Conservation (phyloP, 37 sponge, comb jelly and placozoan genomes). For the Axinella damicornis region DNA sequence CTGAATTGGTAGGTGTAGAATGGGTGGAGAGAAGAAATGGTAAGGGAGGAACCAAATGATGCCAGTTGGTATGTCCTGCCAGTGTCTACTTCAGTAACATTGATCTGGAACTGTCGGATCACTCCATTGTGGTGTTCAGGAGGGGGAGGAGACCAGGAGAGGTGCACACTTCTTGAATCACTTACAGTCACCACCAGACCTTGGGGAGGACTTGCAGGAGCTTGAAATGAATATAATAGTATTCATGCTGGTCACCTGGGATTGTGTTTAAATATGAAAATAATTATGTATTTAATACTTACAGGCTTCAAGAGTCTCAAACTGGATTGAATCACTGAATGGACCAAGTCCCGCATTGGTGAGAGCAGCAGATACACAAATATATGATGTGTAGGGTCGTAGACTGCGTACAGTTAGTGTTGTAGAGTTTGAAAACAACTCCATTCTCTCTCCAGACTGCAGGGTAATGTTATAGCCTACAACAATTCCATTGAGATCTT, state of each 20-base stretch:
- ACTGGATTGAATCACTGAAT: neutral
- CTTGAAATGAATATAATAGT: neutral
- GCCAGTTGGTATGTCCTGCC: neutral
- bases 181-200: too few species aligned
- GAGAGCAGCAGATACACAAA: constrained; percentile 6
- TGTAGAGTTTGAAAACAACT: neutral
- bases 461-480: neutral
- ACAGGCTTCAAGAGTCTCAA: too few species aligned
- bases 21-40: neutral
- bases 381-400: neutral
- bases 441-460: neutral
- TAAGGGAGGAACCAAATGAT: neutral
- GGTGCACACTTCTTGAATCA: neutral
- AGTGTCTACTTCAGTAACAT: neutral
- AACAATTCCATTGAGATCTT: constrained; percentile 47
- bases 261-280: too few species aligned
- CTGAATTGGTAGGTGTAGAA: neutral
- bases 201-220: too few species aligned
- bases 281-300: too few species aligned
- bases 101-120: neutral
- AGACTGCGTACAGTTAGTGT: neutral
- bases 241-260: too few species aligned
- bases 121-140: neutral
- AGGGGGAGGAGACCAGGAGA: constrained; percentile 3
- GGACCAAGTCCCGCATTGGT: constrained; percentile 27